Base-by-base conservation (phyloP, 2,797 vertebrate species). In the Notoglanidium macrostoma region DNA sequence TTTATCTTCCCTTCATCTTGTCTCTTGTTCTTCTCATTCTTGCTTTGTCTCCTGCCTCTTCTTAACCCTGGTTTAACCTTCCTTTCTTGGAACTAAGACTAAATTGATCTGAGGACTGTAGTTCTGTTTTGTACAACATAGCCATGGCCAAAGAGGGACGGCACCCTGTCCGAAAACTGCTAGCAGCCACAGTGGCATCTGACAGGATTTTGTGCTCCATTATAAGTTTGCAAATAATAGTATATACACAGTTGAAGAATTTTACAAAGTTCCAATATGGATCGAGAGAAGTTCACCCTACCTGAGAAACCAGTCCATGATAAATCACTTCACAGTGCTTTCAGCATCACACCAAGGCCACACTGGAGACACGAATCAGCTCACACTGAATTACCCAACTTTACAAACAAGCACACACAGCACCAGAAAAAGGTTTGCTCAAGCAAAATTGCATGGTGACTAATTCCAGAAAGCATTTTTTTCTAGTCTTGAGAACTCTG, bases 401-500 rank as follows among this genome's bases (percentile, higher is more conserved):
- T 88, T 85, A 89, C 87, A 88, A 57, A 63, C 44, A 40, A 54
- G 77, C n/a, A 78, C 44, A 85, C 61, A 65, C 77, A 54, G 49
- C 73, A 29, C 59, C 49, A 72, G 81, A 54, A 74, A 68, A 35
- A 76, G 10, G 51, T 77, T 8, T 77, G 76, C 72, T 61, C 19
- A 86, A 44, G 78, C 86, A 73, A 73, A 76, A 73, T 74, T 91
- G 81, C 51, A 83, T 67, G 82, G 35, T 40, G 61, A 76, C 85
- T 82, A 81, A 85, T 86, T 85, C 89, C 88, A 84, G 70, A 89
- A 46, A 78, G 59, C 51, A 44, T 83, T 86, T 86, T 85, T 55
- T 21, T 49, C 19, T 80, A 51, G 32, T 68, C 40, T 63, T 65
- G 26, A 65, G 59, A 57, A 46, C 59, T 29, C 59, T 49, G 46